Conservation (phyloP, 2,888 invertebrate genomes). For the Tiliacea citrago region DNA sequence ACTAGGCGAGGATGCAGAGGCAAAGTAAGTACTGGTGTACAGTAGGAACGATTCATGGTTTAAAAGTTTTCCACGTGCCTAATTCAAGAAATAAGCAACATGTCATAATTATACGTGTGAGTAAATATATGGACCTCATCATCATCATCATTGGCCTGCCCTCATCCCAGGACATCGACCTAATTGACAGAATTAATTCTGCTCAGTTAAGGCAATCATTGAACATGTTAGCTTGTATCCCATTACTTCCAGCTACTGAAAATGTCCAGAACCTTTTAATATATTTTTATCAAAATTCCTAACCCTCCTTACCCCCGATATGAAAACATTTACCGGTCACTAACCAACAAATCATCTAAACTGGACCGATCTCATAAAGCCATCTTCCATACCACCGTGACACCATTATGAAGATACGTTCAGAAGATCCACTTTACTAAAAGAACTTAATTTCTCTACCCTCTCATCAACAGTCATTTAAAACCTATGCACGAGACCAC, state of each 20-base stretch:
- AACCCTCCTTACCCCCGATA: conserved; percentile 25
- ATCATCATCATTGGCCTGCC: too few relatives aligned
- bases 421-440: conserved; percentile 11
- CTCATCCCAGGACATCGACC: too few relatives aligned
- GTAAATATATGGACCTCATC: too few relatives aligned
- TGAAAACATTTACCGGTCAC: conserved; percentile 63
- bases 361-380: conserved; percentile 61
- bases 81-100: neutral
- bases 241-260: neutral
- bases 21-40: neutral
- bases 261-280: conserved; percentile 16
- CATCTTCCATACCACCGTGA: conserved; percentile 45
- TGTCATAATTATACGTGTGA: neutral
- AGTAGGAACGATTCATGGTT: too few relatives aligned
- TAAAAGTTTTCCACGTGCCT: too few relatives aligned
- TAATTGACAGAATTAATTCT: neutral
- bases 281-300: conserved; percentile 27
- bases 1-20: neutral
- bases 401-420: neutral
- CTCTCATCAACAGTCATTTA: too few relatives aligned
- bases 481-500: too few relatives aligned
- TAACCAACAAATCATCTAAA: conserved; percentile 61
- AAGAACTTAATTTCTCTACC: too few relatives aligned
- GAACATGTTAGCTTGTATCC: too few relatives aligned
- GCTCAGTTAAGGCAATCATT: neutral